Conservation (phyloP, 1,140 invertebrate genomes). For the Aphaenogaster rudis region DNA sequence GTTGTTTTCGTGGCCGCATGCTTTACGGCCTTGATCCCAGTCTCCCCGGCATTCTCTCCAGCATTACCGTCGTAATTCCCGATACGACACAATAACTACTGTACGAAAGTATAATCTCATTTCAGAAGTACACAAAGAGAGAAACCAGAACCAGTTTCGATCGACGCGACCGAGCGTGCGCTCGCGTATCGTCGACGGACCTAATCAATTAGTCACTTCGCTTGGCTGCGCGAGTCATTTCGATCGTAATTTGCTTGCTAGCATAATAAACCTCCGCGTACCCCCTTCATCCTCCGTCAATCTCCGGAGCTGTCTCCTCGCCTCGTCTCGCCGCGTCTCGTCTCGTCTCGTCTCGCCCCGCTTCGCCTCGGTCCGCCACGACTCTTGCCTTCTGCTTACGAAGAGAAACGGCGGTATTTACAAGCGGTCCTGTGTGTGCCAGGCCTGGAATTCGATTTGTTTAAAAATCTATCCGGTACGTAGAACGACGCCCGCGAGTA, state of each 20-base stretch:
- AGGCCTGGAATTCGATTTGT: conserved; percentile 83
- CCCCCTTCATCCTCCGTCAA: conserved; percentile 40
- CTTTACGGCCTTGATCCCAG: conserved; percentile 42
- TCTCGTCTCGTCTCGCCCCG: not conserved
- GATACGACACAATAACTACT: conserved; percentile 63
- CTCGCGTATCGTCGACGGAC: conserved; percentile 47
- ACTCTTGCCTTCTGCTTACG: conserved; percentile 34
- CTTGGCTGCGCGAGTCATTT: conserved; percentile 73
- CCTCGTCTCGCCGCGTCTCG: conserved; percentile 11
- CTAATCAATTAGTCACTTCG: conserved; percentile 81
- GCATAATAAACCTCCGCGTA: conserved; percentile 78
- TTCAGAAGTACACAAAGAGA: conserved; percentile 65
- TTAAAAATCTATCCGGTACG: conserved; percentile 78
- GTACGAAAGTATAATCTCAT: conserved; percentile 65
- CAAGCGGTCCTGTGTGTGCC: conserved; percentile 72
- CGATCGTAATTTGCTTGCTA: conserved; percentile 81
- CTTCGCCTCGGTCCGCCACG: not conserved
- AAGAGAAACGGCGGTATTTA: conserved; percentile 76
- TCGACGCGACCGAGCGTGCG: conserved; percentile 39
- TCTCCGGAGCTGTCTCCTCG: conserved; percentile 34
- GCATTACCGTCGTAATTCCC: conserved; percentile 59
- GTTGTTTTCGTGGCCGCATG: conserved; percentile 33
- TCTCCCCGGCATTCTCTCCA: conserved; percentile 4
- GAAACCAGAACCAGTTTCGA: conserved; percentile 63
- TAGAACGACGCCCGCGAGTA: conserved; percentile 76